Conservation (phyloP, 2,888 invertebrate species). For the Bugula neritina region DNA sequence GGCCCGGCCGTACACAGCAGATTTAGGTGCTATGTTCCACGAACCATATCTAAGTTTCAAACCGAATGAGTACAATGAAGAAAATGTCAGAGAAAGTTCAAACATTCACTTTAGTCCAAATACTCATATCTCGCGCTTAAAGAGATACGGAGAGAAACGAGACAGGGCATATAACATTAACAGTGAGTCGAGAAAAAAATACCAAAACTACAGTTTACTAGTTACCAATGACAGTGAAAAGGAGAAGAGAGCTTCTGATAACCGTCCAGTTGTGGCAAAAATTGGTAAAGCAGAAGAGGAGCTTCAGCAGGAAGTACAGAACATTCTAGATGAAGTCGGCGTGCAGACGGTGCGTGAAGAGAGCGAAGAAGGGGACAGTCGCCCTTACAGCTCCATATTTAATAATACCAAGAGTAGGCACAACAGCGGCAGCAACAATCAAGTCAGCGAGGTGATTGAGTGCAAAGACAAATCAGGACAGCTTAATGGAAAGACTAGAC, state of each 20-base stretch:
- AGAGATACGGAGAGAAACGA: neutral
- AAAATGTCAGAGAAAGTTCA: constrained; percentile 19
- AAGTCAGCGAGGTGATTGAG: neutral
- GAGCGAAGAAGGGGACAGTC: neutral
- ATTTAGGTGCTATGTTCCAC: neutral
- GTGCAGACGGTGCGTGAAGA: neutral
- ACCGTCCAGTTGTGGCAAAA: neutral
- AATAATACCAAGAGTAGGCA: neutral
- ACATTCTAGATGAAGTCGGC: constrained; percentile 12
- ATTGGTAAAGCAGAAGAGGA: constrained; percentile 4
- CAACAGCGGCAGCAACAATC: neutral
- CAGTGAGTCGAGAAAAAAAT: neutral
- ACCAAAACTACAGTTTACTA: neutral
- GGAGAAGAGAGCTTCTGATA: neutral
- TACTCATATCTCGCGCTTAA: neutral
- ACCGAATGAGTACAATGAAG: constrained; percentile 18
- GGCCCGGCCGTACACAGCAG: constrained; percentile 18
- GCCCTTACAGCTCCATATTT: constrained; percentile 6
- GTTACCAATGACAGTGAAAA: neutral
- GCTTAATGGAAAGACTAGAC: neutral
- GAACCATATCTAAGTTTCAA: constrained; percentile 5
- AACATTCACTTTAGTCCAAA: constrained; percentile 23
- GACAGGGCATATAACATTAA: neutral
- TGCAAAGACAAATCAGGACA: too few relatives aligned
- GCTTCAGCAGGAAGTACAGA: constrained; percentile 7